Evolutionary conservation across 2,113 vertebrate species (phyloP).

Genomic region (Stercorarius parasiticus): DNA sequence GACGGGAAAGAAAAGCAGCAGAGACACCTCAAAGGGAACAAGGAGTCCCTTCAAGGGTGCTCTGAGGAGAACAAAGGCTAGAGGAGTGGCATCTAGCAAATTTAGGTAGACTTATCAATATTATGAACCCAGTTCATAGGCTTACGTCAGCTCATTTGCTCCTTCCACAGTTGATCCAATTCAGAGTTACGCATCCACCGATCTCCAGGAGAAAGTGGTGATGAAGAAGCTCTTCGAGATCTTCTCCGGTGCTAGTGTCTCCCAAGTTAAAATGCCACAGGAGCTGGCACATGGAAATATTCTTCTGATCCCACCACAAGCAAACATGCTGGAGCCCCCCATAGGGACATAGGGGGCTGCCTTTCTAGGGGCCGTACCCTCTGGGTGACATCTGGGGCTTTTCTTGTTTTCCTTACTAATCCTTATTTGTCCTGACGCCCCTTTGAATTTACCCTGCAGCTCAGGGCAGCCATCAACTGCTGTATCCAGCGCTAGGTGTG

Average conservation of each 20-base stretch:
- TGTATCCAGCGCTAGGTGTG: accelerated
- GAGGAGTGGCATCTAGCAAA: not conserved
- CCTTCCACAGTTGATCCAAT: not conserved
- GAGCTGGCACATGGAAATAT: not conserved
- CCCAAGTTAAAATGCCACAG: not conserved
- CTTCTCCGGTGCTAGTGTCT: accelerated
- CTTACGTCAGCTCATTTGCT: not conserved
- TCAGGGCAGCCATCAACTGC: not conserved
- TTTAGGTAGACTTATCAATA: not conserved
- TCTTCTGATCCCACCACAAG: not conserved
- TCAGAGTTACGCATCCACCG: not conserved
- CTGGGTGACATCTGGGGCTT: not conserved
- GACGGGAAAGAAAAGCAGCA: conserved; percentile 1
- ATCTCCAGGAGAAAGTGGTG: not conserved
- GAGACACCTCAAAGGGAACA: not conserved
- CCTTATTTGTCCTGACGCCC: not conserved
- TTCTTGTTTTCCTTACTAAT: not conserved
- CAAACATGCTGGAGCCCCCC: not conserved
- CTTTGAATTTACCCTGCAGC: not conserved
- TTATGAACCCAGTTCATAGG: not conserved
- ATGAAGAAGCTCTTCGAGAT: not conserved
- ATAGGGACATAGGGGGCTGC: accelerated
- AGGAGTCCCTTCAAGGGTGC: not conserved
- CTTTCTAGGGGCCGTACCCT: not conserved
- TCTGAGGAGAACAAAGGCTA: not conserved